Base-by-base conservation (phyloP, 2,113 vertebrate species). In the Telmatochromis sp. region DNA sequence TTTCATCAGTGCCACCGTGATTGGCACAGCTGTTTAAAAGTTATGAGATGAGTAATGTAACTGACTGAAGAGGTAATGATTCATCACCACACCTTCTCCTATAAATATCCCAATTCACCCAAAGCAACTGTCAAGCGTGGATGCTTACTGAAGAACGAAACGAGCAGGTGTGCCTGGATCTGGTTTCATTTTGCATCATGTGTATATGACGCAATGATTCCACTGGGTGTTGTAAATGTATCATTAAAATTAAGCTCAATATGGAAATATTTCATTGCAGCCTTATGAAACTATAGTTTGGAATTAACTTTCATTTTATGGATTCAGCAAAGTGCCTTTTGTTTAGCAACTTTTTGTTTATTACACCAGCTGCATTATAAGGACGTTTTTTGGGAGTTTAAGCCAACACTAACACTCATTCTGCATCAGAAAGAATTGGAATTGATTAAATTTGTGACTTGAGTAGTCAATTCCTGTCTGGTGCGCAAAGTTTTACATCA, bases 31-130 rank as follows among this genome's bases (percentile, higher is more conserved):
- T 90, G 88, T 91, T 91, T 88, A 84, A 90, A 90, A 82, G 21
- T 83, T 86, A 83, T 58, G 42, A 90, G 85, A 88, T 85, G 85
- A 89, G 57, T 90, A 88, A 93, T 89, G 78, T 85, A 87, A 87
- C 83, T 90, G 83, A 81, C 79, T 87, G 51, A 75, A 58, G 54
- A 88, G 83, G 37, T 87, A 87, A 91, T 89, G 82, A 92, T 88
- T 93, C 88, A 91, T 87, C 81, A 68, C 81, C 78, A 54, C 21
- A 54, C 73, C 73, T 55, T 83, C 54, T 83, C 31, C 33, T 63
- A 89, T 90, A 75, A 86, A 89, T 89, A 91, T 51, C 51, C 47
- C 35, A 89, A 37, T 90, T 86, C 83, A 88, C 60, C 80, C 54
- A 53, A 79, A 49, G 54, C 21, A 40, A 81, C 75, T 83, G 51